Evolutionary conservation across 37 sponge, comb jelly and placozoan genomes (phyloP), one percentile per base, ranked within the genome.

Genomic region (Geodia barretti): DNA sequence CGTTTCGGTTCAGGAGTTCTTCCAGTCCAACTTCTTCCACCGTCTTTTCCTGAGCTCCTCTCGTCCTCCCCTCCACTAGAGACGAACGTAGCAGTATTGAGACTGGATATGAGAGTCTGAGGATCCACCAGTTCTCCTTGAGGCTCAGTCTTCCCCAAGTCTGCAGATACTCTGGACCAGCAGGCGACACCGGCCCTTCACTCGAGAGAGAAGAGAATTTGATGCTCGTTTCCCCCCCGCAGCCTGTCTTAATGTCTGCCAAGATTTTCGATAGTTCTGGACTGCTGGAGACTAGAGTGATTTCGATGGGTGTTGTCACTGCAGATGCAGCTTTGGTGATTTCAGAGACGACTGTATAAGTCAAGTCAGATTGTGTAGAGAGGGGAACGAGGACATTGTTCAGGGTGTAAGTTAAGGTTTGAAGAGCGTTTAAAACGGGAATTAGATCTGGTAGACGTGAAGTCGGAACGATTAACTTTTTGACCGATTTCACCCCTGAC

Each of bases 211-310:
- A n/a, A n/a, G 28, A 32, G 1, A 84, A 54, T 54, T 75, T 76
- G 38, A 71, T 54, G 58, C 58, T 1, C 37, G 23, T 59, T 34
- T 36, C 59, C n/a, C 11, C 26, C 3, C 3, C n/a, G n/a, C n/a
- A n/a, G n/a, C n/a, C n/a, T n/a, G n/a, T n/a, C n/a, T n/a, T n/a
- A n/a, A n/a, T n/a, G n/a, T n/a, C n/a, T n/a, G n/a, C n/a, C n/a
- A n/a, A n/a, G n/a, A n/a, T n/a, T n/a, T n/a, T n/a, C n/a, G n/a
- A n/a, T n/a, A n/a, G n/a, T n/a, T n/a, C n/a, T n/a, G n/a, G 37
- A 33, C 74, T 67, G 29, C 43, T 67, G 7, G 84, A 84, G 54
- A 84, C 39, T 1, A 84, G 36, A 19, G 84, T 84, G 35, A 84
- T 24, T 54, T 68, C 76, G 2, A 42, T 1, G 19, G 65, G 21